Evolutionary conservation across 2,888 invertebrate genomes (phyloP).

Genomic region (Autographa gamma): DNA sequence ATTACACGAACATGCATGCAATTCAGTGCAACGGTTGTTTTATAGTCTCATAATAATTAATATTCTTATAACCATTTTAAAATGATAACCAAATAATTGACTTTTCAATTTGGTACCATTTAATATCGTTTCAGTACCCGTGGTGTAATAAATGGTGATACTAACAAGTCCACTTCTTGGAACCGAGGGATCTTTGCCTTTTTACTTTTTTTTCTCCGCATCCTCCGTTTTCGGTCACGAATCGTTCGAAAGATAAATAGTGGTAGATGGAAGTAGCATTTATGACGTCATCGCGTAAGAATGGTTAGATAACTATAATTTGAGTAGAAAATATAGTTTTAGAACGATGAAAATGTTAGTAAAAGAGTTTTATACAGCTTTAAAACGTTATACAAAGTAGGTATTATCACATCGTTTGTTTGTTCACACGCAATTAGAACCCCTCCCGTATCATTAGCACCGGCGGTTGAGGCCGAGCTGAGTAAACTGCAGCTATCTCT

Average conservation of each 20-base stretch:
- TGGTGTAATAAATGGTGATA: conserved; percentile 85
- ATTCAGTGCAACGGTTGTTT: conserved; percentile 49
- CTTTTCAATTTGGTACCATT: conserved; percentile 70
- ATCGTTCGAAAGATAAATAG: conserved; percentile 82
- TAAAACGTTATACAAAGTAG: conserved; percentile 67
- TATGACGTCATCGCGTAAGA: conserved; percentile 70
- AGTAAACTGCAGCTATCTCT: conserved; percentile 62
- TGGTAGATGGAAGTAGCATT: conserved; percentile 69
- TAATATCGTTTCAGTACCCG: conserved; percentile 69
- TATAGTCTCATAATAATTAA: conserved; percentile 49
- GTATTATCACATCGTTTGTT: conserved; percentile 83
- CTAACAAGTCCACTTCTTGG: conserved; percentile 83
- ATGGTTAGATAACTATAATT: conserved; percentile 39
- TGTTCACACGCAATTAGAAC: conserved; percentile 87
- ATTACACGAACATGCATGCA: conserved; percentile 28
- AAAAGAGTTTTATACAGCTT: conserved; percentile 46
- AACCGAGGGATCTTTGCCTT: conserved; percentile 72
- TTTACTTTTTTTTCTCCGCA: conserved; percentile 66
- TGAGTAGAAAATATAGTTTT: conserved; percentile 22
- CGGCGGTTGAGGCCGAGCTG: conserved; percentile 66
- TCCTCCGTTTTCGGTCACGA: conserved; percentile 78
- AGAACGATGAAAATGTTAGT: conserved; percentile 23
- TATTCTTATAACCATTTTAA: conserved; percentile 46
- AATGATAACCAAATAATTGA: conserved; percentile 66
- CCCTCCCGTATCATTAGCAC: conserved; percentile 85